Evolutionary conservation across 2,888 invertebrate genomes (phyloP).

Genomic region (Melanostoma scalare): DNA sequence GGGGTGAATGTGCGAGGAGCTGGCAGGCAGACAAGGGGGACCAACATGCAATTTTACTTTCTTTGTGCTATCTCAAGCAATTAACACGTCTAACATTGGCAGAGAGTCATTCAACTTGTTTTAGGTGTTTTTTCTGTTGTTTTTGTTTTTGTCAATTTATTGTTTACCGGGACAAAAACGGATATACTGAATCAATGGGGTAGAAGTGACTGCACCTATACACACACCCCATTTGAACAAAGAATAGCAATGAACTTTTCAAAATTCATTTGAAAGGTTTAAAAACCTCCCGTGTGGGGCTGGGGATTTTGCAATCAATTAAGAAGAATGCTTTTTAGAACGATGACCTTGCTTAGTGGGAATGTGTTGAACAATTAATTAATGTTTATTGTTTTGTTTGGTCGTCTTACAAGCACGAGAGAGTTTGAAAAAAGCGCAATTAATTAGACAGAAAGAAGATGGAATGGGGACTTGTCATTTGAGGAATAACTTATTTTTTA

Average conservation of each 20-base stretch:
- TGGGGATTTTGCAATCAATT: conserved; percentile 23
- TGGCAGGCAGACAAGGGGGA: conserved; percentile 5
- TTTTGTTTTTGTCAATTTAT: conserved; percentile 28
- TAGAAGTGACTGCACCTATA: conserved; percentile 28
- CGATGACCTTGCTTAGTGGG: conserved; percentile 38
- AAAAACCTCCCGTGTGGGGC: conserved; percentile 25
- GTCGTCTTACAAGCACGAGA: too few relatives aligned
- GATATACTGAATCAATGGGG: conserved; percentile 27
- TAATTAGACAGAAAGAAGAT: too few relatives aligned
- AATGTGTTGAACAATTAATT: conserved; percentile 26
- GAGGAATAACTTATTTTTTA: too few relatives aligned
- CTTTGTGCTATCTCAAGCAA: conserved; percentile 59
- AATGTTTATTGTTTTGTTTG: background rate
- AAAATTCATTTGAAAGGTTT: conserved; percentile 40
- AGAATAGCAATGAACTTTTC: conserved; percentile 61
- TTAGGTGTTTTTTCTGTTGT: conserved; percentile 24
- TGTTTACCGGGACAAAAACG: conserved; percentile 46
- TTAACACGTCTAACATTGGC: conserved; percentile 68
- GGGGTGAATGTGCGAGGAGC: conserved; percentile 40
- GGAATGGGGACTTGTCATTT: too few relatives aligned
- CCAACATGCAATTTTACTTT: conserved; percentile 27
- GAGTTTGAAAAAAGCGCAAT: too few relatives aligned
- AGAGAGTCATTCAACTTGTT: conserved; percentile 54
- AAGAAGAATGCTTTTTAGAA: conserved; percentile 5
- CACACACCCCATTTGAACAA: conserved; percentile 33